These are phyloP conservation scores for Drosophila murphyi DNA, from an alignment of 1,140 invertebrate species.

Conservation along the genomic window DNA sequence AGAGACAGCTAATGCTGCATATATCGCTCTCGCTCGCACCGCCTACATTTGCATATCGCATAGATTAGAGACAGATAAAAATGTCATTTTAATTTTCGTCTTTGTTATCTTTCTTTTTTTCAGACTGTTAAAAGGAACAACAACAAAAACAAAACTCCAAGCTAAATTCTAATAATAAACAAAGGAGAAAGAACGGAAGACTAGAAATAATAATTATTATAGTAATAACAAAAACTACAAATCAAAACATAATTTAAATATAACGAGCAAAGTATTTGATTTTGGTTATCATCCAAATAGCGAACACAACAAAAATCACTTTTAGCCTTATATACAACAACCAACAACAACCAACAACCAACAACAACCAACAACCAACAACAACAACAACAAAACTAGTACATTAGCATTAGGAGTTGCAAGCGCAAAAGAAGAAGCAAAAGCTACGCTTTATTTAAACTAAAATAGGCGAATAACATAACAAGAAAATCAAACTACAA, in stretches of 20 bases:
- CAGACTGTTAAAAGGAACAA: slow-evolving; percentile 80
- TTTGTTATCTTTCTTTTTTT: slow-evolving; percentile 17
- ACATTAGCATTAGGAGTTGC: slow-evolving; percentile 39
- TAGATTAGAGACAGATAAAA: no score
- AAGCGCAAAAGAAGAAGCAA: slow-evolving; percentile 12
- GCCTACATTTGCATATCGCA: no score
- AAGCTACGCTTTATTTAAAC: slow-evolving; percentile 11
- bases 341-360: no score
- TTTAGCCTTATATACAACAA: slow-evolving; percentile 75
- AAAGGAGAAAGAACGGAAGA: slow-evolving; percentile 79
- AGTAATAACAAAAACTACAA: slow-evolving; percentile 43
- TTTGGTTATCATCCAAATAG: slow-evolving; percentile 42
- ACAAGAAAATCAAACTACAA: neutral
- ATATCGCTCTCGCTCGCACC: neutral
- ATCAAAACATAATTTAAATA: slow-evolving; percentile 45
- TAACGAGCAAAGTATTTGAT: slow-evolving; percentile 55
- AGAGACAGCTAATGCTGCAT: neutral
- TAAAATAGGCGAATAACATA: neutral
- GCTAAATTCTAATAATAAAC: slow-evolving; percentile 44
- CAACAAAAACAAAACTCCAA: slow-evolving; percentile 55
- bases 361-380: neutral
- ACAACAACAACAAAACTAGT: slow-evolving; percentile 25
- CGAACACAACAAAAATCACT: slow-evolving; percentile 58
- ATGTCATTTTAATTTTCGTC: slow-evolving; percentile 1
- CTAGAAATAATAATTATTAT: slow-evolving; percentile 66